Percentiles rank a stretch among this genome's conserved stretches.
Evolutionary conservation across 2,888 invertebrate species (phyloP).

Genomic region (Sthenelais limicola): DNA sequence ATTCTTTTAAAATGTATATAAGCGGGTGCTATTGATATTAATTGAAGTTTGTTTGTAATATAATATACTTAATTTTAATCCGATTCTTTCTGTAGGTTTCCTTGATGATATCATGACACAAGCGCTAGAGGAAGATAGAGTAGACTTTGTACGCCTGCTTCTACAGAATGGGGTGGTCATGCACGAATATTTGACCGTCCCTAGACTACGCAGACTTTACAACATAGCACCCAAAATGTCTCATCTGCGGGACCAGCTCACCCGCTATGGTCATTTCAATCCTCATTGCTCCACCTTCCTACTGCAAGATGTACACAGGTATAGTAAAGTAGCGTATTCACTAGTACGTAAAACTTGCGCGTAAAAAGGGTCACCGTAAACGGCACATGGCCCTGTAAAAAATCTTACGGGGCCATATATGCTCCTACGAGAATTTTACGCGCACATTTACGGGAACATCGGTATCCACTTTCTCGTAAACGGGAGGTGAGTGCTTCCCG

Average conservation of each 20-base stretch:
- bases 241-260: constrained; percentile 48
- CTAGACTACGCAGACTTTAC: constrained; percentile 67
- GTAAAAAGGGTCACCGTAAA: too few species aligned
- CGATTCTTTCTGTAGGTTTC: constrained; percentile 53
- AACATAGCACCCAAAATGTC: constrained; percentile 55
- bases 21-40: neutral
- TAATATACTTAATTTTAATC: constrained; percentile 4
- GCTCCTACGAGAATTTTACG: too few species aligned
- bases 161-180: constrained; percentile 71
- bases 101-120: constrained; percentile 69
- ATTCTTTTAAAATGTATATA: neutral
- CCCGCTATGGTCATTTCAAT: neutral
- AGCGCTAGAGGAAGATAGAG: constrained; percentile 68
- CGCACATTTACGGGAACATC: too few species aligned
- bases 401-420: too few species aligned
- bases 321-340: too few species aligned
- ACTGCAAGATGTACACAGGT: constrained; percentile 17
- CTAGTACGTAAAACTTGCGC: too few species aligned
- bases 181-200: constrained; percentile 70
- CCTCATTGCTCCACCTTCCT: constrained; percentile 15
- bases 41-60: neutral
- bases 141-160: constrained; percentile 72
- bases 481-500: too few species aligned
- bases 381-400: too few species aligned
- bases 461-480: too few species aligned